Conservation (phyloP, 2,888 invertebrate species). For the Epiblema foenella region DNA sequence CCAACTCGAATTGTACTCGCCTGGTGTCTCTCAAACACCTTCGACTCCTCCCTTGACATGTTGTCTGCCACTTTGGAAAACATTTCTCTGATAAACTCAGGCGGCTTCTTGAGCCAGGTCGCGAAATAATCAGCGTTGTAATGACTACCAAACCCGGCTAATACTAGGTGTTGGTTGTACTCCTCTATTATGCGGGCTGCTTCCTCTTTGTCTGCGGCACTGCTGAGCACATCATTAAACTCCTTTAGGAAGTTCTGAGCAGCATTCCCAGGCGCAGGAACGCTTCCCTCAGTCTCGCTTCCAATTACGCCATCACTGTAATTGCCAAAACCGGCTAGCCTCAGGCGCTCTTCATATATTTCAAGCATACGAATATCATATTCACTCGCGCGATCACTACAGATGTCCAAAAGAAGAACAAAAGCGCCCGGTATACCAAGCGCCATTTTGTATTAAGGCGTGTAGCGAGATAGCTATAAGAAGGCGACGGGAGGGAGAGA, state of each 20-base stretch:
- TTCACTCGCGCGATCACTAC: neutral
- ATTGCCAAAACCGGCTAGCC: constrained; percentile 7
- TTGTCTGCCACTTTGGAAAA: too few species aligned
- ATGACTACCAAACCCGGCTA: neutral
- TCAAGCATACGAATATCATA: neutral
- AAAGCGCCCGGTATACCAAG: neutral
- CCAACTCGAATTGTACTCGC: neutral
- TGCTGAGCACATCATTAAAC: neutral
- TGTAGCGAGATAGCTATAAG: too few species aligned
- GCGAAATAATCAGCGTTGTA: neutral
- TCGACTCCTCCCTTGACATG: neutral
- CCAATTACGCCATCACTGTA: neutral
- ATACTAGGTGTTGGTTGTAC: neutral
- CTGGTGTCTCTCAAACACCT: neutral
- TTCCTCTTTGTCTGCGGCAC: neutral
- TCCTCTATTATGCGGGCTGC: neutral
- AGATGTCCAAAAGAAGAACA: neutral
- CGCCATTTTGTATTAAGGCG: neutral
- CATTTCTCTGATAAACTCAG: too few species aligned
- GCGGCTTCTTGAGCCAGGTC: neutral
- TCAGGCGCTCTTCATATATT: neutral
- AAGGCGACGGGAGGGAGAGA: neutral
- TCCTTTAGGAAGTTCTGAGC: neutral
- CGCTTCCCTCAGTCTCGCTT: neutral
- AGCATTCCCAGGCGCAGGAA: neutral